A percentile compares a stretch with the other conserved stretches of the same genome.
These are phyloP conservation scores for Anguilla pacifica DNA, from an alignment of 2,797 vertebrate genomes.

Conservation along the genomic window DNA sequence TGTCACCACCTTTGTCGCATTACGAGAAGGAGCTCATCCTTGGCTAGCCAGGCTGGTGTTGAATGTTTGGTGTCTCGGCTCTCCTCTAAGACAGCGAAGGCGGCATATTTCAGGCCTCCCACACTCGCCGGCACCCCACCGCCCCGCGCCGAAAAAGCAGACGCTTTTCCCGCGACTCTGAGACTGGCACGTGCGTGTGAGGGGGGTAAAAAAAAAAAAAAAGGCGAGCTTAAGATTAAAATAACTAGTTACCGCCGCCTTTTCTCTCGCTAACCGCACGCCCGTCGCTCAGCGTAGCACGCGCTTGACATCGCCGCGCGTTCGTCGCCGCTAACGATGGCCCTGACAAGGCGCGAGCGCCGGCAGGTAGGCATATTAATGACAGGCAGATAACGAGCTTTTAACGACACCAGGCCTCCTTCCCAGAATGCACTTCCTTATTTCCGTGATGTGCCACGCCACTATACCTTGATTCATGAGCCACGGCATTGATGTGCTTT, in stretches of 20 bases:
- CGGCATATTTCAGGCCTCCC: background rate
- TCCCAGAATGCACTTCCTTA: background rate
- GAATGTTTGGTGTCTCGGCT: background rate
- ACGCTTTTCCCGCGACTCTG: constrained; percentile 21
- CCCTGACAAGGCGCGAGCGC: constrained; percentile 20
- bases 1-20: background rate
- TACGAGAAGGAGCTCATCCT: background rate
- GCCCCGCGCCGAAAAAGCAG: background rate
- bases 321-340: constrained; percentile 46
- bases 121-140: background rate
- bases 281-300: background rate
- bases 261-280: background rate
- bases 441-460: background rate
- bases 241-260: background rate
- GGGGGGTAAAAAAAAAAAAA: background rate
- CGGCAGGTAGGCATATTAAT: constrained; percentile 30
- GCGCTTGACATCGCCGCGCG: constrained; percentile 19
- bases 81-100: background rate
- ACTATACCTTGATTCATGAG: background rate
- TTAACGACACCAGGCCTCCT: background rate
- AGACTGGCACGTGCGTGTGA: constrained; percentile 20
- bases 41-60: background rate
- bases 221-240: constrained; percentile 28
- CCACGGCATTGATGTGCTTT: background rate
- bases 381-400: constrained; percentile 28